Percentiles rank a stretch among this genome's conserved stretches.
phyloP scores from a whole-genome alignment of 2,888 invertebrate species.

The Charanyca ferruginea region DNA sequence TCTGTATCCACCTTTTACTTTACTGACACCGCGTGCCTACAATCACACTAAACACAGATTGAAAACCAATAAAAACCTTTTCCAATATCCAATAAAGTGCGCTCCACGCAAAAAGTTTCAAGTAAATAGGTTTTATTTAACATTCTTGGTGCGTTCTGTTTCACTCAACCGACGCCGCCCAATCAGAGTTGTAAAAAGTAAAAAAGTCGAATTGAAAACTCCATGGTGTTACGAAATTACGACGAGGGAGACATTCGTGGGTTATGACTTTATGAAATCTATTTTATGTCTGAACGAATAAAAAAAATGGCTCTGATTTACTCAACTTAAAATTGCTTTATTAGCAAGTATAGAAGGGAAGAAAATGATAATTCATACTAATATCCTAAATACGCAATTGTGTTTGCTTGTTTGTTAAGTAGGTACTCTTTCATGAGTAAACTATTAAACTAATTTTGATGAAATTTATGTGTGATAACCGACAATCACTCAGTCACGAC shows the following conservation, averaged over 20 bases:
- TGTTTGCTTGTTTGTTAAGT: no score
- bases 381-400: no score
- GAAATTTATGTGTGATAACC: no score
- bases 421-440: no score
- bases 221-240: constrained; percentile 30
- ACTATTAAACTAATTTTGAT: no score
- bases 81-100: constrained; percentile 74
- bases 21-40: constrained; percentile 31
- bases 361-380: no score
- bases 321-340: no score
- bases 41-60: constrained; percentile 71
- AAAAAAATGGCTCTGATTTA: no score
- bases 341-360: no score
- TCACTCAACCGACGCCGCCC: constrained; percentile 65
- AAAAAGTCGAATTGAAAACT: constrained; percentile 62
- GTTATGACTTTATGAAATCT: constrained; percentile 11
- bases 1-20: constrained; percentile 26
- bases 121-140: constrained; percentile 73
- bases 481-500: no score
- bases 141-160: constrained; percentile 76
- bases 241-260: constrained; percentile 7
- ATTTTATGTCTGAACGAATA: no score
- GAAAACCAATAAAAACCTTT: constrained; percentile 73
- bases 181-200: constrained; percentile 76
- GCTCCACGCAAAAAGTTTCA: constrained; percentile 60